Evolutionary conservation across 2,888 invertebrate genomes (phyloP).

Genomic region (Drosophila longiperda): DNA sequence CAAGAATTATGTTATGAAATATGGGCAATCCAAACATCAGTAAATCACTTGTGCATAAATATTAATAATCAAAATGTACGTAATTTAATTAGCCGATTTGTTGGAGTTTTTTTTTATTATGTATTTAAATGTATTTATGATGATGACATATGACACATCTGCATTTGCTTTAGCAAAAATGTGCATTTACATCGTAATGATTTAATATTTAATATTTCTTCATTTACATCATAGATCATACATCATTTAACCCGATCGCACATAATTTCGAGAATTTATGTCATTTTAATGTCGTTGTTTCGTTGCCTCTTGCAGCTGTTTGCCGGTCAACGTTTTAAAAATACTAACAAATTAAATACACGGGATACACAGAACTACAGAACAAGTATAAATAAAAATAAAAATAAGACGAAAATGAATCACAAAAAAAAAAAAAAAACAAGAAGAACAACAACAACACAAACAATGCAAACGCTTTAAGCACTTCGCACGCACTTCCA

Average conservation of each 20-base stretch:
- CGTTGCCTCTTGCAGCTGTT: conserved; percentile 53
- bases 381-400: conserved; percentile 34
- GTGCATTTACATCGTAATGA: not conserved
- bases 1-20: not conserved
- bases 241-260: conserved; percentile 9
- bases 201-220: not conserved
- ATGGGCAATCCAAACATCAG: not conserved
- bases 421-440: not conserved
- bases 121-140: not conserved
- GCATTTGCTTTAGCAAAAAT: not conserved
- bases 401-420: conserved; percentile 15
- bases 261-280: conserved; percentile 26
- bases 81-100: not conserved
- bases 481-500: conserved; percentile 44
- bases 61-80: not conserved
- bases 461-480: conserved; percentile 38
- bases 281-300: conserved; percentile 36
- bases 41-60: not conserved
- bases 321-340: conserved; percentile 59
- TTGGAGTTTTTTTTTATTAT: too few species aligned
- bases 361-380: conserved; percentile 23
- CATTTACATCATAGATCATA: not conserved
- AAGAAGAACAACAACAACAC: conserved; percentile 11
- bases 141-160: too few species aligned
- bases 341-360: conserved; percentile 49